Conservation (phyloP, 2,113 vertebrate species). For the Otolemur garnettii region DNA sequence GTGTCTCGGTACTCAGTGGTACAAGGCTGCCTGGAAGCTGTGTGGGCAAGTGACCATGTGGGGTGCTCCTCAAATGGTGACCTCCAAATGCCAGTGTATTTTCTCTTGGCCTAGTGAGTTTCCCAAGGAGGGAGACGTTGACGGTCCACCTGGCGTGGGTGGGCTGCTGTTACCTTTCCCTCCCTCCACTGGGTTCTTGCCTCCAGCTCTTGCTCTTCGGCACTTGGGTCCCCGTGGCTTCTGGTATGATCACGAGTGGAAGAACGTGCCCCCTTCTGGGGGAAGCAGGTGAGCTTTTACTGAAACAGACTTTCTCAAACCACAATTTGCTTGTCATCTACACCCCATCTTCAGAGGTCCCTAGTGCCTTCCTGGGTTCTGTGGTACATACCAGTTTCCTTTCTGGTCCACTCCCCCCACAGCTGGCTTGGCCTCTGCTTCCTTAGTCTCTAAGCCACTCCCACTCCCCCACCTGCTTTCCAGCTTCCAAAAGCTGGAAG, state of each 20-base stretch:
- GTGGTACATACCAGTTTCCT: background rate
- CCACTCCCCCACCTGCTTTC: background rate
- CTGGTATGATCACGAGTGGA: background rate
- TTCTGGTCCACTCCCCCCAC: background rate
- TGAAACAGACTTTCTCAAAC: background rate
- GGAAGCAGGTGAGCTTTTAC: too few species aligned
- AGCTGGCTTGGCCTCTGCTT: background rate
- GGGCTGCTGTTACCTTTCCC: background rate
- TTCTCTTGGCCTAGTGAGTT: background rate
- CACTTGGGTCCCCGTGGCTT: background rate
- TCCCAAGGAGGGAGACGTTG: background rate
- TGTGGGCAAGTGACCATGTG: rapidly evolving
- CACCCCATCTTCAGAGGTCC: background rate
- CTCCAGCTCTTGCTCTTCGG: background rate
- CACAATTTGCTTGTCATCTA: too few species aligned
- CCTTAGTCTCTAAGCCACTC: background rate
- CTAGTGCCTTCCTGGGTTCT: background rate
- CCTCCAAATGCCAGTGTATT: too few species aligned
- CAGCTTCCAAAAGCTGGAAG: background rate
- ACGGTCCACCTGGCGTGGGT: too few species aligned
- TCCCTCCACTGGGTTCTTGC: background rate
- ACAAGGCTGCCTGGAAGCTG: background rate
- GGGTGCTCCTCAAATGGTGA: too few species aligned
- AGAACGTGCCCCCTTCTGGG: background rate
- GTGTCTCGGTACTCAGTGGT: background rate